A percentile compares a stretch with the other conserved stretches of the same genome.
phyloP scores from a whole-genome alignment of 2,797 vertebrate genomes.

The Falco concolor region DNA sequence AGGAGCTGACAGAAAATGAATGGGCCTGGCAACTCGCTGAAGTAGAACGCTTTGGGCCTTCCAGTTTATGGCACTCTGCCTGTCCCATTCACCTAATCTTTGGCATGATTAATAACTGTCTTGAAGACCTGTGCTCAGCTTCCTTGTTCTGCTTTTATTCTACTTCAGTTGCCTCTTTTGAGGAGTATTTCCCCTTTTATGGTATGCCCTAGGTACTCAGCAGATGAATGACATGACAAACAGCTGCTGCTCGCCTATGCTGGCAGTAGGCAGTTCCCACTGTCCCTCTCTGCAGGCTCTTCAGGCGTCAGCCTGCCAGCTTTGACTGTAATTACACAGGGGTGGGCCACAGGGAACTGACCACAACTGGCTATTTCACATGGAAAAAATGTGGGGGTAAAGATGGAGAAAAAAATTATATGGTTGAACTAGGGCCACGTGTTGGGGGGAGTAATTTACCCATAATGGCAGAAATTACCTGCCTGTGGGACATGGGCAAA shows the following conservation, averaged over 20 bases:
- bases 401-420: neutral
- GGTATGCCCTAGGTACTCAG: neutral
- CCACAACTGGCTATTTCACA: neutral
- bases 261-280: neutral
- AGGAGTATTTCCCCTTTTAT: neutral
- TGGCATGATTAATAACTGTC: neutral
- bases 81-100: neutral
- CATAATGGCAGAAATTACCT: neutral
- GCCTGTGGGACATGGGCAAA: neutral
- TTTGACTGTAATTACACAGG: neutral
- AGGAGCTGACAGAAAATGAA: neutral
- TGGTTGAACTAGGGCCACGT: neutral
- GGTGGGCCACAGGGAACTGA: neutral
- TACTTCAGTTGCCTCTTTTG: neutral
- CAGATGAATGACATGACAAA: neutral
- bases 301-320: neutral
- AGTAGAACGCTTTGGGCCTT: neutral
- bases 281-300: neutral
- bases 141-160: neutral
- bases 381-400: neutral
- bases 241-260: neutral
- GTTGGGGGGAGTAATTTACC: neutral
- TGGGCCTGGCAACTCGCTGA: neutral
- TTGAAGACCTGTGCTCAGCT: neutral
- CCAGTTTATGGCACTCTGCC: neutral